Percentiles rank a stretch among this genome's conserved stretches.
phyloP scores from a whole-genome alignment of 1,140 invertebrate species.

The Hylaeus anthracinus region DNA sequence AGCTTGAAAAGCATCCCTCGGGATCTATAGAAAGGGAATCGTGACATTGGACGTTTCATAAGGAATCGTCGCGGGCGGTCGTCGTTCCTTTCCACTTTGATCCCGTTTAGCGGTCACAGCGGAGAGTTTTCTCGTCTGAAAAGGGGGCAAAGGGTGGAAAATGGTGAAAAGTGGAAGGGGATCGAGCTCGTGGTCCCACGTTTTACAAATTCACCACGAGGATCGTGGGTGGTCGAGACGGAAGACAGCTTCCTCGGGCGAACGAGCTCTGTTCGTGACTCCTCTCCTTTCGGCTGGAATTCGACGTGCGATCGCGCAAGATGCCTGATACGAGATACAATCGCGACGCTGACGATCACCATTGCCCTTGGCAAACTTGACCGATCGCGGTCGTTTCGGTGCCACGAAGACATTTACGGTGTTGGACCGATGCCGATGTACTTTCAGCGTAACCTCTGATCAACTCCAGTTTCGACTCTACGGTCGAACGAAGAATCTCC shows the following conservation, averaged over 20 bases:
- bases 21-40: background rate
- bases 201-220: conserved; percentile 62
- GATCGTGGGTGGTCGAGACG: conserved; percentile 61
- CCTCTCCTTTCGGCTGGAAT: conserved; percentile 46
- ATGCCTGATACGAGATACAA: conserved; percentile 50
- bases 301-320: conserved; percentile 36
- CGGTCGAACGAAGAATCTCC: conserved; percentile 18
- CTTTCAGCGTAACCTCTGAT: no score
- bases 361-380: conserved; percentile 47
- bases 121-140: conserved; percentile 30
- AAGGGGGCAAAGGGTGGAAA: background rate
- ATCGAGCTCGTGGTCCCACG: conserved; percentile 41
- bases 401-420: conserved; percentile 39
- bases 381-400: conserved; percentile 31
- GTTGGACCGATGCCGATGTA: no score
- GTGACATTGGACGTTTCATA: conserved; percentile 16
- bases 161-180: conserved; percentile 5
- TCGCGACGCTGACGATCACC: conserved; percentile 52
- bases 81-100: conserved; percentile 56
- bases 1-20: conserved; percentile 17
- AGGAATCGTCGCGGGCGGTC: conserved; percentile 42
- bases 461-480: conserved; percentile 23
- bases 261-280: conserved; percentile 31
- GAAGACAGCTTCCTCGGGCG: conserved; percentile 30
- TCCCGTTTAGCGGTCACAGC: conserved; percentile 49